Base-by-base conservation (phyloP, 1,140 invertebrate genomes). In the Megalopta genalis region DNA sequence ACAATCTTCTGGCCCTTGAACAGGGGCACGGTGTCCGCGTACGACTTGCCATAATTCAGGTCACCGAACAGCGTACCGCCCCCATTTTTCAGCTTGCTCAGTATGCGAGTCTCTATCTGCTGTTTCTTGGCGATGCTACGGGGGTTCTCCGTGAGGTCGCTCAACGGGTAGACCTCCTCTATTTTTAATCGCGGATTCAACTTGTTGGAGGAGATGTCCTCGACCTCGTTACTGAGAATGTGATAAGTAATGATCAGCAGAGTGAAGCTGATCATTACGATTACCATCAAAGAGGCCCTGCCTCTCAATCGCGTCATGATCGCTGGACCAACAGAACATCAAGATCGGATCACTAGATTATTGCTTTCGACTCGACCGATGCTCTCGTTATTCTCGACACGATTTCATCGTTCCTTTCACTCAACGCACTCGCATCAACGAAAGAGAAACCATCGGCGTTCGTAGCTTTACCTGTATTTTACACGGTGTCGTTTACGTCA, bases 1-100 rank as follows among this genome's bases (percentile, higher is more conserved):
- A 99, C 95, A 52, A 96, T 92, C 73, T 90, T 92, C 63, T 92
- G 91, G 4, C 91, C 91, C 62, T 89, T 89, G 71, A 90, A 92
- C 0, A 92, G 54, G 4, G 89, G 86, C 12, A 27, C 18, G 4
- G 59, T 68, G 7, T 86, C 69, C 52, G 32, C 37, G 16, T 80
- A 79, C 23, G 62, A 76, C 72, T 65, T 83, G 27, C 67, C 82
- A 59, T 69, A 76, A 72, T 54, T 78, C n/a, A 73, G 54, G 8
- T 79, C 72, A 21, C n/a, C 52, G 16, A 87, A 83, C 21, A 81
- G 14, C 63, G 32, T 83, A 2, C 64, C 70, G n/a, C 68, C 80
- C 18, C 25, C 42, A 18, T 37, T 77, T 60, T 60, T 87, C 8
- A 72, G 52, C 72, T 80, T 81, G 8, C 16, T 65, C 46, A 78